phyloP scores from a whole-genome alignment of 2,113 vertebrate species.

The Myrmecophaga tridactyla region DNA sequence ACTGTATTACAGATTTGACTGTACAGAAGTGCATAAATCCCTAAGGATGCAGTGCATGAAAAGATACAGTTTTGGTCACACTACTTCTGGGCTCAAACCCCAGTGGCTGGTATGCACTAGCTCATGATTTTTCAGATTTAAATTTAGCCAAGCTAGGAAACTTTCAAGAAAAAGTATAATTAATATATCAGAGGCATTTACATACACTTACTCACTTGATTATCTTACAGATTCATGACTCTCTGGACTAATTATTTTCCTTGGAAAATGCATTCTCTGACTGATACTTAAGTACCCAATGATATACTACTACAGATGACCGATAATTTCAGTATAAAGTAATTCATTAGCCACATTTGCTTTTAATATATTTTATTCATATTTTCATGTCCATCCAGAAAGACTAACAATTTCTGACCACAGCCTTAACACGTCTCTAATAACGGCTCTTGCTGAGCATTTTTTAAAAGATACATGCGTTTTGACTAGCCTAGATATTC shows the following conservation, averaged over 20 bases:
- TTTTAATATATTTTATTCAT: slow-evolving; percentile 52
- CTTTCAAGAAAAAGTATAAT: not conserved
- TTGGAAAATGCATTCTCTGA: slow-evolving; percentile 24
- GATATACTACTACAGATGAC: slow-evolving; percentile 33
- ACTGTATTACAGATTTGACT: rapidly evolving
- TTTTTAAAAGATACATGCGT: slow-evolving; percentile 69
- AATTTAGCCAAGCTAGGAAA: not conserved
- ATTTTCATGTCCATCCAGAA: slow-evolving; percentile 61
- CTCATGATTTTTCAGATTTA: not conserved
- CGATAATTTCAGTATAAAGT: slow-evolving; percentile 52
- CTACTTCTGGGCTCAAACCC: not conserved
- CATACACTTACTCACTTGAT: not conserved
- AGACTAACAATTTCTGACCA: slow-evolving; percentile 70
- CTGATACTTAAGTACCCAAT: not conserved
- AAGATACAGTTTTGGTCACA: not conserved
- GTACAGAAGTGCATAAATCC: rapidly evolving
- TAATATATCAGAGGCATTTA: not conserved
- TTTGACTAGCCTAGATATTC: slow-evolving; percentile 67
- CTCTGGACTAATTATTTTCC: not conserved
- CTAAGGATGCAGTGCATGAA: not conserved
- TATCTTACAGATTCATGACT: not conserved
- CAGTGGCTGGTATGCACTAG: not conserved
- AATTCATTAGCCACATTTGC: slow-evolving; percentile 62
- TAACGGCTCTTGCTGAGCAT: slow-evolving; percentile 61
- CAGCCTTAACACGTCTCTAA: slow-evolving; percentile 72